These are phyloP conservation scores for Leptothorax acervorum DNA, from an alignment of 2,888 invertebrate genomes.

Conservation along the genomic window DNA sequence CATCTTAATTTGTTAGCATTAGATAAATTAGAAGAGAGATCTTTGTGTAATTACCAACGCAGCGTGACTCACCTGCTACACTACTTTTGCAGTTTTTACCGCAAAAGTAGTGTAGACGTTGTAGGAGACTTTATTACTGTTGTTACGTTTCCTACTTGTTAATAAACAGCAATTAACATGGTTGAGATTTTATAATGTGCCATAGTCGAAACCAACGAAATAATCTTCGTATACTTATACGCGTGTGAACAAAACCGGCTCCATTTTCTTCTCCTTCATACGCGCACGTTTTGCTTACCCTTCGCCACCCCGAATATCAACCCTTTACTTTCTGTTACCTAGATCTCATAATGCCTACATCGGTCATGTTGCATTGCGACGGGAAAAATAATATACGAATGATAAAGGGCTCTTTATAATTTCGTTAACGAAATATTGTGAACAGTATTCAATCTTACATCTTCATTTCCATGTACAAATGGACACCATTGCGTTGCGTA, in stretches of 20 bases:
- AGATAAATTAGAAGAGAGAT: background rate
- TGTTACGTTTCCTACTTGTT: background rate
- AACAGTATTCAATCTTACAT: background rate
- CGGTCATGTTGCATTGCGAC: background rate
- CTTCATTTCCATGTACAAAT: background rate
- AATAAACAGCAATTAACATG: background rate
- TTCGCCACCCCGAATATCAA: conserved; percentile 1
- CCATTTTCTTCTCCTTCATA: conserved; percentile 70
- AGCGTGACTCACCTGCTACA: background rate
- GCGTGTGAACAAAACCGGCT: conserved; percentile 67
- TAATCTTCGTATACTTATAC: conserved; percentile 58
- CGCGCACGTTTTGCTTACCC: conserved; percentile 32
- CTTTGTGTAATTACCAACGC: background rate
- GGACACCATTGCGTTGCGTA: conserved; percentile 23
- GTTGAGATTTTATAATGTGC: conserved; percentile 53
- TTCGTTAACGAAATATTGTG: background rate
- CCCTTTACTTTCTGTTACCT: conserved; percentile 49
- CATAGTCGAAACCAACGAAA: conserved; percentile 44
- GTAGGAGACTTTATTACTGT: background rate
- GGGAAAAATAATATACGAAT: background rate
- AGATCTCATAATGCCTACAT: background rate
- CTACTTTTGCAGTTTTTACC: background rate
- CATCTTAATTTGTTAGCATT: background rate
- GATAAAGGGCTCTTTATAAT: background rate
- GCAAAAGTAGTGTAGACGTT: no score